Evolutionary conservation across 2,113 vertebrate genomes (phyloP), one percentile per base, ranked within the genome.

Genomic region (Atlantisia rogersi): DNA sequence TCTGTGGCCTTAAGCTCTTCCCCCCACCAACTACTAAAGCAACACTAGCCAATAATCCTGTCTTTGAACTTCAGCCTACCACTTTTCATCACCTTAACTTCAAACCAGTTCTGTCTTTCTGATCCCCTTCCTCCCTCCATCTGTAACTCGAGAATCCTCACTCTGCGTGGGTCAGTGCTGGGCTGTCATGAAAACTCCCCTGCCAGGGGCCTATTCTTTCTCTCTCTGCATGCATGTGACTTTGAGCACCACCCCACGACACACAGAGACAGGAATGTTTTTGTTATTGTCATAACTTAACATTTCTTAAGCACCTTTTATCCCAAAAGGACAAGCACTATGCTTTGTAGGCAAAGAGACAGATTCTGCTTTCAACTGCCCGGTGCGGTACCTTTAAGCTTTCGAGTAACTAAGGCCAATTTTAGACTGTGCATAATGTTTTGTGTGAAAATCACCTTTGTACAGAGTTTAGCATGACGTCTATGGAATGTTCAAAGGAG

Each of bases 41-140:
- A 94, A 92, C 86, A 42, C 81, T 64, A 86, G 90, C 85, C 92
- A 92, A 86, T 94, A 95, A 95, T 88, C 87, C 88, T 26, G 55
- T 60, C 92, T 97, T 94, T 88, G 95, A 97, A 95, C 62, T 94
- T 28, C 32, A 44, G 80, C 75, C 56, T 92, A 60, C 58, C 90
- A 79, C 68, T 90, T 86, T 90, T 79, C 39, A 85, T 71, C 64
- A 68, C 70, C 92, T 82, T 83, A 94, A 90, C 92, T 88, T 79
- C 97, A 96, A 87, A 71, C 46, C 86, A 59, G 40, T 59, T 60
- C 82, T 90, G 11, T 24, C 88, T 85, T 92, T 94, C 96, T 97
- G 82, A 82, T 73, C 60, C 73, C 37, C 6, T 80, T 82, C 50
- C 53, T 78, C 37, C 82, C 78, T 89, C 68, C 65, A 82, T 75